A percentile compares a stretch with the other conserved stretches of the same genome.
These are phyloP conservation scores for Gymnocypris eckloni DNA, from an alignment of 2,797 vertebrate species.

Conservation along the genomic window DNA sequence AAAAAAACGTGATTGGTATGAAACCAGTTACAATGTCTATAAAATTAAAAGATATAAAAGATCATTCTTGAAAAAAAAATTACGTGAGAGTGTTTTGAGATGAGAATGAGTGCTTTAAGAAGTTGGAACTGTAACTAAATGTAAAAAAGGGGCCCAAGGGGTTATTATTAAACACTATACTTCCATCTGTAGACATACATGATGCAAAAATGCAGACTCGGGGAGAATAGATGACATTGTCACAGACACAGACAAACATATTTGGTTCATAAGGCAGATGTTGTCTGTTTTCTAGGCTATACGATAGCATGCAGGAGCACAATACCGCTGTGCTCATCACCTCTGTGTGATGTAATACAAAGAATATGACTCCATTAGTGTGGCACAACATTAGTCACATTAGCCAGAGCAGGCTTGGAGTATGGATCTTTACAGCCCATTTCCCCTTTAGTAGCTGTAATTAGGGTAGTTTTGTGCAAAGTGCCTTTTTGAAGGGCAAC, in stretches of 20 bases:
- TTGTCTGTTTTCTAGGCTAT: constrained; percentile 6
- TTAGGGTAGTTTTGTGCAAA: constrained; percentile 43
- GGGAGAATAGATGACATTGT: not conserved
- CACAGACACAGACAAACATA: not conserved
- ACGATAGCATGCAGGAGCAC: not conserved
- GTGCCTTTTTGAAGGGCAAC: constrained; percentile 51
- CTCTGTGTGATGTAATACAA: constrained; percentile 29
- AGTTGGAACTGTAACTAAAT: not conserved
- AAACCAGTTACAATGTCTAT: not conserved
- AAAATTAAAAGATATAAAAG: too few species aligned
- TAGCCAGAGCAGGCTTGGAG: constrained; percentile 27
- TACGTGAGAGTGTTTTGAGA: not conserved
- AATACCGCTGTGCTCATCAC: constrained; percentile 2
- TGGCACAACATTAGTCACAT: constrained; percentile 55
- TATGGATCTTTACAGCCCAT: constrained; percentile 57
- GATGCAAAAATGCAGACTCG: not conserved
- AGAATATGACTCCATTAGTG: constrained; percentile 40
- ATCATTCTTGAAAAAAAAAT: too few species aligned
- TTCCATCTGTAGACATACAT: not conserved
- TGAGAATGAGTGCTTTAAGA: not conserved
- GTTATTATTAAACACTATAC: too few species aligned
- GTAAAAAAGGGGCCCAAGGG: too few species aligned
- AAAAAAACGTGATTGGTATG: not conserved
- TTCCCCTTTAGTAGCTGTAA: constrained; percentile 48
- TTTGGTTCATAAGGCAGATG: not conserved